A percentile compares a stretch with the other conserved stretches of the same genome.
Conservation (phyloP, 2,797 vertebrate species). For the Tangara arthus region DNA sequence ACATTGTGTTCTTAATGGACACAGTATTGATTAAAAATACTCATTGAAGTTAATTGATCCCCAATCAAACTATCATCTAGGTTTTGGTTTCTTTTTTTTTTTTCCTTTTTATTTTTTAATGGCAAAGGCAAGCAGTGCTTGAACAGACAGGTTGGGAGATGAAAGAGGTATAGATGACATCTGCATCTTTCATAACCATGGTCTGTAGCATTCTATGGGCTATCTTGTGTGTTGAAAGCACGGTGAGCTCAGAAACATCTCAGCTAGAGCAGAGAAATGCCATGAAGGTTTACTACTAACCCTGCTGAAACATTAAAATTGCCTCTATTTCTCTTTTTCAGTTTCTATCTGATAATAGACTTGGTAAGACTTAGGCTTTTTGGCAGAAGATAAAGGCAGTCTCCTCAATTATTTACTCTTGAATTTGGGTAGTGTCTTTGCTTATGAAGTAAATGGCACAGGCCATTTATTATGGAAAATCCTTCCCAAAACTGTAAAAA, state of each 20-base stretch:
- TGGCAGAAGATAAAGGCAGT: slow-evolving; percentile 15
- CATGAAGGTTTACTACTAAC: neutral
- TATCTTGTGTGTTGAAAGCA: neutral
- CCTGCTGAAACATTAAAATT: neutral
- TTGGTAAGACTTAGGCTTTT: neutral
- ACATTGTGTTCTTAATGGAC: neutral
- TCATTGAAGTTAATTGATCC: neutral
- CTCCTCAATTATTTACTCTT: neutral
- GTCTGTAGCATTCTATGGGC: neutral
- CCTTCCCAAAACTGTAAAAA: neutral
- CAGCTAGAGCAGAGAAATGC: neutral
- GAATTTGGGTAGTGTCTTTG: slow-evolving; percentile 13
- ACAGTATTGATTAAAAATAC: neutral
- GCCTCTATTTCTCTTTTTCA: neutral
- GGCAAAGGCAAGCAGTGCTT: neutral
- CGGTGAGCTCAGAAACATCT: neutral
- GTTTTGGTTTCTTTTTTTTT: neutral
- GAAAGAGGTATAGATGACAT: neutral
- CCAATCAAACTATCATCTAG: neutral
- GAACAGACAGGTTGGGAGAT: neutral
- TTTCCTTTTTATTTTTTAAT: neutral
- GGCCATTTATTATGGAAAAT: neutral
- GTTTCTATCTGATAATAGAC: neutral
- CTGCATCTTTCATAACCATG: neutral
- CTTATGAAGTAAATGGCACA: neutral